These are phyloP conservation scores for Parapristionchus giblindavisi DNA, from an alignment of 2,888 invertebrate genomes.

Conservation along the genomic window DNA sequence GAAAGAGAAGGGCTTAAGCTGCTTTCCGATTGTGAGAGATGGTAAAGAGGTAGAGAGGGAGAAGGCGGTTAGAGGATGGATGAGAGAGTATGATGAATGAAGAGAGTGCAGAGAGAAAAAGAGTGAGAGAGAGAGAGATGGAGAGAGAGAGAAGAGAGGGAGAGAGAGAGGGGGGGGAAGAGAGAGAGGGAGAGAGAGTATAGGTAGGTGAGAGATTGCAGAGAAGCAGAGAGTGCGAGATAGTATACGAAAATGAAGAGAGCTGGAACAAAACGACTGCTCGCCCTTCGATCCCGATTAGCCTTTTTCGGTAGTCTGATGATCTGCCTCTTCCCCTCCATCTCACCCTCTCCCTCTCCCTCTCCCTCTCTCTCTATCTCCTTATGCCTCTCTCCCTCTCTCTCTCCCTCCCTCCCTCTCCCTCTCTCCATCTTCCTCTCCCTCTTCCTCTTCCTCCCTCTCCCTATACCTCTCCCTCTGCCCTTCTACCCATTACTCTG, in stretches of 20 bases:
- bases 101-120: constrained; percentile 13
- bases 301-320: constrained; percentile 1
- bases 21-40: neutral
- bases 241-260: neutral
- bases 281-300: too few relatives aligned
- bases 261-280: neutral
- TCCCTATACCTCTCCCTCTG: too few relatives aligned
- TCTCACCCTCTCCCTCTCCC: neutral
- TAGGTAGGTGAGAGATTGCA: constrained; percentile 7
- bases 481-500: neutral
- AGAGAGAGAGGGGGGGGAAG: neutral
- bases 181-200: neutral
- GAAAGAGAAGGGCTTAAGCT: neutral
- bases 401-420: neutral
- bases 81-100: neutral
- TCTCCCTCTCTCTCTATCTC: constrained; percentile 3
- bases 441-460: neutral
- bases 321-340: neutral
- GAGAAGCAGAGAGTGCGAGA: constrained; percentile 15
- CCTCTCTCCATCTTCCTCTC: neutral
- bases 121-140: neutral
- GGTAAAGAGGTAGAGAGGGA: neutral
- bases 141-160: neutral
- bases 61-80: neutral
- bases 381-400: constrained; percentile 11